These are phyloP conservation scores for Excalfactoria chinensis DNA, from an alignment of 2,113 vertebrate genomes.

Conservation along the genomic window DNA sequence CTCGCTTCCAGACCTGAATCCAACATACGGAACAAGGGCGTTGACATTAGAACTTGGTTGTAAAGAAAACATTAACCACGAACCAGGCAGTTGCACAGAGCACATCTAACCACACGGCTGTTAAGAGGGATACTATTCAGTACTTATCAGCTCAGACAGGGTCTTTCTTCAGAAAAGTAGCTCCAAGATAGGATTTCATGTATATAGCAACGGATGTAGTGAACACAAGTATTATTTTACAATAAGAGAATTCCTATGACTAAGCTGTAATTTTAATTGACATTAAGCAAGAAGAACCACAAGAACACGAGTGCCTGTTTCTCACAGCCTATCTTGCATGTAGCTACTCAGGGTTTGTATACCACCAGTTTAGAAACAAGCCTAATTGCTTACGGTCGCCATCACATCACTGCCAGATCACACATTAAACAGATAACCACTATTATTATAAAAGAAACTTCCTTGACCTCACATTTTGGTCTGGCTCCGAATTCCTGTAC, in stretches of 20 bases:
- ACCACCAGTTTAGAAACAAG: constrained; percentile 79
- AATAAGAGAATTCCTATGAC: constrained; percentile 20
- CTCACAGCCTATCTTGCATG: constrained; percentile 67
- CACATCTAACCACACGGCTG: neutral
- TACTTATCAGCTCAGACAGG: constrained; percentile 7
- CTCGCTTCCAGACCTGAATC: neutral
- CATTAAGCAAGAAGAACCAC: constrained; percentile 69
- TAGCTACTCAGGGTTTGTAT: constrained; percentile 60
- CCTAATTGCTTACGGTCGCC: constrained; percentile 79
- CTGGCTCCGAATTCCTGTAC: constrained; percentile 75
- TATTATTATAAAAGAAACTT: constrained; percentile 79
- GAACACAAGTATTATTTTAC: neutral
- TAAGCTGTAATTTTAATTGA: constrained; percentile 75
- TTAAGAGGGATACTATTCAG: neutral
- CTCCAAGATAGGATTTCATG: neutral
- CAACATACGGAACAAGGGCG: neutral
- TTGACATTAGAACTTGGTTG: neutral
- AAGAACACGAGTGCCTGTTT: constrained; percentile 64
- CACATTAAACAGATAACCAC: constrained; percentile 84
- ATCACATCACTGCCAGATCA: constrained; percentile 77
- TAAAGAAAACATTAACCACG: constrained; percentile 26
- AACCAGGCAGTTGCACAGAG: neutral
- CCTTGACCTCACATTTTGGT: constrained; percentile 80
- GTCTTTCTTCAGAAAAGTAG: neutral
- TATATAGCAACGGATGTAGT: neutral